Evolutionary conservation across 2,888 invertebrate species (phyloP), one percentile per base, ranked within the genome.

Genomic region (Marasmarcha lunaedactyla): DNA sequence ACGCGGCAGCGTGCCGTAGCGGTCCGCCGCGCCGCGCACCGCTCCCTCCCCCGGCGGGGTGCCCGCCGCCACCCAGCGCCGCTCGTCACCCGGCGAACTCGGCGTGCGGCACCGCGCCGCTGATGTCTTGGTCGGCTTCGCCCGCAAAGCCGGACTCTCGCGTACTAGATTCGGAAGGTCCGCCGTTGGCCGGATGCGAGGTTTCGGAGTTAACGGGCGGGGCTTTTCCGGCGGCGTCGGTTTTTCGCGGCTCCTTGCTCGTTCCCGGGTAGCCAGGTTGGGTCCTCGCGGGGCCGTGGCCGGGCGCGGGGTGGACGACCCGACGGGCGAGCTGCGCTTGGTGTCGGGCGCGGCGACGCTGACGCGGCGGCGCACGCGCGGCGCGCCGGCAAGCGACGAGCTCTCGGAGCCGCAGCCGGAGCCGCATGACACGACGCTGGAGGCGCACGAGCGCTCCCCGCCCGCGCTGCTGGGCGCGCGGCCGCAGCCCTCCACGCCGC

Each of bases 371-470:
- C 73, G 62, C 1, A 73, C 70, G 10, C 84, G 71, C 14, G 84
- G 78, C 10, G 84, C 71, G 11, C 68, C 76, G 2, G 89, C 87
- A 26, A 91, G 68, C 0, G 91, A 91, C 0, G 92, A 91, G 62
- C 91, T 92, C 57, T 93, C 93, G 50, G 92, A 92, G 36, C 92
- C 92, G 56, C 90, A 90, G 5, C 91, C 91, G 1, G 91, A 92
- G 48, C 89, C 90, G 59, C 89, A 91, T 45, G 92, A 92, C 14
- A 91, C 89, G 44, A 92, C 86, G 47, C 92, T 92, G 33, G 92
- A 92, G 48, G 91, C 91, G 58, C 91, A 91, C 12, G 92, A 92
- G 2, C 88, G 84, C 35, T 88, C 89, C 37, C 89, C 87, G 7
- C 88, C 85, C 2, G 85, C 86, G 52, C 90, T 90, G 55, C 90